Conservation (phyloP, 1,140 invertebrate species). For the Amyelois transitella region DNA sequence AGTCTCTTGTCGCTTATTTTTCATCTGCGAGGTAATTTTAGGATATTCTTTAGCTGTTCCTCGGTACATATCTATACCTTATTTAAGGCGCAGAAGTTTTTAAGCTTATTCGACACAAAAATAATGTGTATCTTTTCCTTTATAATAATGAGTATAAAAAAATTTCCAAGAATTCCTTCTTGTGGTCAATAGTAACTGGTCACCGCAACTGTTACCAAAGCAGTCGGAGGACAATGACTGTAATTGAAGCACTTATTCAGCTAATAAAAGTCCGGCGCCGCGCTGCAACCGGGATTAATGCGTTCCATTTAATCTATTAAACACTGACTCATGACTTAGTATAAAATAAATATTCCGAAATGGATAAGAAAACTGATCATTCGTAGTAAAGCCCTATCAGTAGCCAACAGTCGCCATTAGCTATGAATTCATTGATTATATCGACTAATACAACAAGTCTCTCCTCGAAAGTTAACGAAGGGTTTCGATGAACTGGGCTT, state of each 20-base stretch:
- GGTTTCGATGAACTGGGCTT: no score
- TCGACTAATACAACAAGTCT: background rate
- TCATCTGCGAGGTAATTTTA: no score
- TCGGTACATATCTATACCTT: no score
- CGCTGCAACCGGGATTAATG: conserved; percentile 51
- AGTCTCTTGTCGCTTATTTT: no score
- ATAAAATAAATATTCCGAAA: background rate
- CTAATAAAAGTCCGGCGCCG: conserved; percentile 44
- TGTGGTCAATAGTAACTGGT: no score
- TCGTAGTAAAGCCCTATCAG: background rate
- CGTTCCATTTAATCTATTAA: conserved; percentile 63
- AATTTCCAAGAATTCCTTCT: no score
- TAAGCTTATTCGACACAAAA: no score
- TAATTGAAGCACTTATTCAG: conserved; percentile 56
- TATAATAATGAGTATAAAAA: no score
- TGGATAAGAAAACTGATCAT: background rate
- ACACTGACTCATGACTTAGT: conserved; percentile 27
- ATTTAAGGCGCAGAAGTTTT: no score
- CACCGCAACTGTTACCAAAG: background rate
- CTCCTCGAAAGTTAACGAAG: no score
- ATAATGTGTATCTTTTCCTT: no score
- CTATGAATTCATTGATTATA: background rate
- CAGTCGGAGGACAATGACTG: conserved; percentile 33
- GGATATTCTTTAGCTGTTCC: no score
- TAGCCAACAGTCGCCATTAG: background rate